phyloP scores from a whole-genome alignment of 2,113 vertebrate genomes.

The Myrmecobius fasciatus region DNA sequence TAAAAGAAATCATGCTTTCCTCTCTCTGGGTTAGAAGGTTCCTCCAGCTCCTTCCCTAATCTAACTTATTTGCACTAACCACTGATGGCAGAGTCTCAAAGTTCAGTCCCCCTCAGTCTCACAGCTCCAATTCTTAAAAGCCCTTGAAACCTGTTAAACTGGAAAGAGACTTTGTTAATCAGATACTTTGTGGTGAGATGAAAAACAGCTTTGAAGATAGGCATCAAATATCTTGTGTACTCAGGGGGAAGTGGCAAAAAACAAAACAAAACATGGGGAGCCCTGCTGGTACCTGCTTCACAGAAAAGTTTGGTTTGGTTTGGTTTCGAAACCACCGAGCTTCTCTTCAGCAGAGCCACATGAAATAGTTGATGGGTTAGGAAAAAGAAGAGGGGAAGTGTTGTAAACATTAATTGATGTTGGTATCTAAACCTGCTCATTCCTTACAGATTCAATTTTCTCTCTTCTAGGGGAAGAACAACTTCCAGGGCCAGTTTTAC shows the following conservation, averaged over 20 bases:
- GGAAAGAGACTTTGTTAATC: constrained; percentile 21
- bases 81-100: background rate
- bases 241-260: constrained; percentile 16
- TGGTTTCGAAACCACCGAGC: background rate
- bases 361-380: background rate
- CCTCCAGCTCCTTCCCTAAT: background rate
- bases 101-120: background rate
- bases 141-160: constrained; percentile 11
- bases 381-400: background rate
- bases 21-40: background rate
- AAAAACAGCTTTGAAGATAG: constrained; percentile 22
- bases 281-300: background rate
- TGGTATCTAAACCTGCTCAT: background rate
- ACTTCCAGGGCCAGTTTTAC: background rate
- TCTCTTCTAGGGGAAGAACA: background rate
- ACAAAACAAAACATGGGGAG: background rate
- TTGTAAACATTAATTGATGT: background rate
- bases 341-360: background rate
- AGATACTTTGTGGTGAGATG: background rate
- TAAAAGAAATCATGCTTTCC: background rate
- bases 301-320: background rate
- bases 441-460: background rate
- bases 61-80: background rate
- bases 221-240: background rate
- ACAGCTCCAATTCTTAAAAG: constrained; percentile 33